These are phyloP conservation scores for Bombus cullumanus DNA, from an alignment of 1,140 invertebrate species.

Conservation along the genomic window DNA sequence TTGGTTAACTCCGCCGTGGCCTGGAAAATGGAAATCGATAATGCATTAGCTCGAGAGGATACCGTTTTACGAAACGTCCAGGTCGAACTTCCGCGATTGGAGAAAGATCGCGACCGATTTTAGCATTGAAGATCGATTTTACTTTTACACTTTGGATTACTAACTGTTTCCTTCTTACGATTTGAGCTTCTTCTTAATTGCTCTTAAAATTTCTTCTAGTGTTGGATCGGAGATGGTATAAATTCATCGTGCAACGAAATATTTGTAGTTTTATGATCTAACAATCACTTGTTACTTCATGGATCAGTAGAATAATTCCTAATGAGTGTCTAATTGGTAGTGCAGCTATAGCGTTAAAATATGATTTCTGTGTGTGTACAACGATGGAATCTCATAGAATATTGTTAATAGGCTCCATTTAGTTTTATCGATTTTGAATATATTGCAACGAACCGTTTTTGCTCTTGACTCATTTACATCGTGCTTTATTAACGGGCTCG, in stretches of 20 bases:
- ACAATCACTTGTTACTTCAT: neutral
- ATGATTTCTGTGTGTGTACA: too few relatives aligned
- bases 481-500: too few relatives aligned
- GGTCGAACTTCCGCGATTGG: neutral
- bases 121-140: neutral
- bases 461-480: too few relatives aligned
- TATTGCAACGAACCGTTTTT: neutral
- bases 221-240: neutral
- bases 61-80: slow-evolving; percentile 14
- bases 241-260: too few relatives aligned
- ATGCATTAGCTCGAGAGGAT: slow-evolving; percentile 60
- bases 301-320: neutral
- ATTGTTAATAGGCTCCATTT: neutral
- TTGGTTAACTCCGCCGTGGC: slow-evolving; percentile 98
- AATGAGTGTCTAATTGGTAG: neutral
- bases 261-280: neutral
- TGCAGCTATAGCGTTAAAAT: neutral
- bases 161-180: neutral
- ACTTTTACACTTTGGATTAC: neutral
- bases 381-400: neutral
- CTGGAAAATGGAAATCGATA: slow-evolving; percentile 84
- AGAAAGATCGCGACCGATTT: neutral
- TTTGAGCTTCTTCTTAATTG: neutral
- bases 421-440: neutral
- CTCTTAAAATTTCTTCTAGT: neutral